These are phyloP conservation scores for Campopleginae sp. DNA, from an alignment of 2,888 invertebrate species.

Conservation along the genomic window DNA sequence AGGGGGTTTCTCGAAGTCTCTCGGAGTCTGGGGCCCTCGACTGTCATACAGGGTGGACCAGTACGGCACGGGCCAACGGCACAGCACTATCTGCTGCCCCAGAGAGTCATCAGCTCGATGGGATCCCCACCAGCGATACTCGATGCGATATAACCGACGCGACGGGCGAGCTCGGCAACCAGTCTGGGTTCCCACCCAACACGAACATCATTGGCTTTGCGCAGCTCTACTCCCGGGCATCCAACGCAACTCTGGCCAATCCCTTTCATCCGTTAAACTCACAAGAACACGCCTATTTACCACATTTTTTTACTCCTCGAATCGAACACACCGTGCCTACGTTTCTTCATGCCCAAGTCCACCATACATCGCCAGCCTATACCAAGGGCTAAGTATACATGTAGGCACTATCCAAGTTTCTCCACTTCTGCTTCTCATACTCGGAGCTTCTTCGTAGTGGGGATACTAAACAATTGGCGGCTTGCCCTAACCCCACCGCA, in stretches of 20 bases:
- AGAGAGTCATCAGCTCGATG: constrained; percentile 76
- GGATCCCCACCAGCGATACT: constrained; percentile 76
- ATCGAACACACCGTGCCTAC: constrained; percentile 82
- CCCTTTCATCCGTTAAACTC: constrained; percentile 36
- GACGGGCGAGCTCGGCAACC: constrained; percentile 73
- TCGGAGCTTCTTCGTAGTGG: constrained; percentile 63
- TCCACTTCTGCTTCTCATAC: constrained; percentile 59
- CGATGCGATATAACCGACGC: constrained; percentile 64
- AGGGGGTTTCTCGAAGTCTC: constrained; percentile 60
- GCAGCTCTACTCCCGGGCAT: constrained; percentile 68
- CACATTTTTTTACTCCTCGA: constrained; percentile 77
- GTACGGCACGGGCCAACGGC: constrained; percentile 83
- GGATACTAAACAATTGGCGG: constrained; percentile 83
- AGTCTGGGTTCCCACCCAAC: constrained; percentile 79
- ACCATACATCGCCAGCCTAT: constrained; percentile 39
- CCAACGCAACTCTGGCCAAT: constrained; percentile 66
- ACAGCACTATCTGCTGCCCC: constrained; percentile 82
- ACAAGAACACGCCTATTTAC: constrained; percentile 76
- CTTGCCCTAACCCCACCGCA: constrained; percentile 82
- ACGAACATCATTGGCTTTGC: constrained; percentile 75
- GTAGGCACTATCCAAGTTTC: constrained; percentile 28
- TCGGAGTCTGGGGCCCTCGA: constrained; percentile 73
- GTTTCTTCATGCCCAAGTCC: constrained; percentile 69
- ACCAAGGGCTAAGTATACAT: neutral
- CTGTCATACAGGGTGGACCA: constrained; percentile 77